phyloP scores from a whole-genome alignment of 2,113 vertebrate genomes.

The Misgurnus mizolepis region DNA sequence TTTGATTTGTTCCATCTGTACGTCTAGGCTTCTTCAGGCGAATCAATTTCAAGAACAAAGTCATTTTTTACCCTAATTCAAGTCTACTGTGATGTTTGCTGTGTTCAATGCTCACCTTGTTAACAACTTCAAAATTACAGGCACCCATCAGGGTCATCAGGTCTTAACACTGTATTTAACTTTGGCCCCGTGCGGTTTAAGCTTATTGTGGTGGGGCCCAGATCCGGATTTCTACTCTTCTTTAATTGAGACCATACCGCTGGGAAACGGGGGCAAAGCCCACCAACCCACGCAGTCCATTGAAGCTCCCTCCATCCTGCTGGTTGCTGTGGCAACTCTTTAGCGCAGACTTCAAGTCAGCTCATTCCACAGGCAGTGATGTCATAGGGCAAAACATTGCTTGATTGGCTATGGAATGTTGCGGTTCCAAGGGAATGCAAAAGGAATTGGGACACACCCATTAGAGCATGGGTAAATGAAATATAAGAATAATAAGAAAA shows the following conservation, averaged over 20 bases:
- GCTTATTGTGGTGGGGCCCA: constrained; percentile 14
- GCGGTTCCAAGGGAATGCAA: constrained; percentile 57
- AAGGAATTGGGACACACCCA: not conserved
- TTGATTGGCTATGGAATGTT: constrained; percentile 70
- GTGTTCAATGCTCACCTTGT: not conserved
- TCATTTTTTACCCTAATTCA: not conserved
- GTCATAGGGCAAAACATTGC: constrained; percentile 65
- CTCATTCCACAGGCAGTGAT: constrained; percentile 73
- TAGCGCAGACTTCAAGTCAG: constrained; percentile 61
- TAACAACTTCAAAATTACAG: constrained; percentile 9
- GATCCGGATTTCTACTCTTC: constrained; percentile 1
- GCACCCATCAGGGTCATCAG: not conserved
- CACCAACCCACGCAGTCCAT: constrained; percentile 36
- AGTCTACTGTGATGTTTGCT: not conserved
- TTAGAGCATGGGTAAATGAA: no score
- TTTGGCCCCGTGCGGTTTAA: not conserved
- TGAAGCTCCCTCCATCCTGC: constrained; percentile 49
- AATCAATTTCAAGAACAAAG: not conserved
- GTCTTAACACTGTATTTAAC: not conserved
- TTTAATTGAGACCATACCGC: constrained; percentile 46
- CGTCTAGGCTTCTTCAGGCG: not conserved
- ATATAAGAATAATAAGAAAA: not conserved
- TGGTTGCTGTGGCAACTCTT: constrained; percentile 63
- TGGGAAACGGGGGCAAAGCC: constrained; percentile 37
- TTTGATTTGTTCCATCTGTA: constrained; percentile 11